Evolutionary conservation across 2,113 vertebrate genomes (phyloP), one percentile per base, ranked within the genome.

Genomic region (Pluvialis apricaria): DNA sequence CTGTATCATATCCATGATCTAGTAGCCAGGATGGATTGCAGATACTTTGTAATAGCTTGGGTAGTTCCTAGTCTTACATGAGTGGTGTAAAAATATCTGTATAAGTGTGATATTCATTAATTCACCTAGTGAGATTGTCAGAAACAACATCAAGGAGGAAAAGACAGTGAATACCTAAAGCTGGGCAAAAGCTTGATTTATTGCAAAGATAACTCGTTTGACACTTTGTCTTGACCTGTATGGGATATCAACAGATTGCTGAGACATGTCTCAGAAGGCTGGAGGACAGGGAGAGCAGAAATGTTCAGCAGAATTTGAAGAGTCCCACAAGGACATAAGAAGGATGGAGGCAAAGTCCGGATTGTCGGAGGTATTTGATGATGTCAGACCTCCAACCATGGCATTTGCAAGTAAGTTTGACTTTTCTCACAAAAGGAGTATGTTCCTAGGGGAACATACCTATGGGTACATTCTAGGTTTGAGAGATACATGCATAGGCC

Each of bases 1-100:
- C 14, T 68, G 9, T 62, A 64, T 44, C 16, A 26, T 19, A 51
- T 24, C 31, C 14, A 20, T 0, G 0, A 69, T 11, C 21, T 65
- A 64, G 25, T 32, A 66, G 62, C 38, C 12, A 24, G 54, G 17
- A 73, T 76, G 26, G 15, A 45, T 70, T 91, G 70, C 36, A 89
- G 17, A 52, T 61, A 29, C 24, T 86, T 54, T 58, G 21, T 65
- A 26, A 34, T 60, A 66, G 6, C 82, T 89, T 69, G 15, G 2
- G 11, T 58, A 68, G 5, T 72, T 87, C 57, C 44, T 65, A 36
- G 15, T 71, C 36, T 58, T 88, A 44, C 1, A 0, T n/a, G 8
- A 11, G 32, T 44, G 55, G 18, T 91, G 60, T 34, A 81, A 91
- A 84, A 80, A 34, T 31, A n/a, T 21, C 15, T 75, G n/a, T 44